phyloP scores from a whole-genome alignment of 2,113 vertebrate genomes.

The Cisticola juncidis region DNA sequence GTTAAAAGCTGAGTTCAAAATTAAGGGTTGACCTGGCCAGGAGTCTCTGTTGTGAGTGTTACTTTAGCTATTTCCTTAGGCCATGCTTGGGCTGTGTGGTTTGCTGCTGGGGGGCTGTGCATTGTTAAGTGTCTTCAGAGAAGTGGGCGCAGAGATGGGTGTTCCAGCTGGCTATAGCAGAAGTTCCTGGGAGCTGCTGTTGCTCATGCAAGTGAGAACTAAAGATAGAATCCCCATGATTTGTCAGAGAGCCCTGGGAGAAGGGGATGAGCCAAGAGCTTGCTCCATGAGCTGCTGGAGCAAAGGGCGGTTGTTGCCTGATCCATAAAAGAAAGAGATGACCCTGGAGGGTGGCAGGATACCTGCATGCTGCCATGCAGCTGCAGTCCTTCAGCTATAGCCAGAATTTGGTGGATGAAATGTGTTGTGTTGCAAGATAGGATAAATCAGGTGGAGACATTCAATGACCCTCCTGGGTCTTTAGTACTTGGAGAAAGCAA shows the following conservation, averaged over 20 bases:
- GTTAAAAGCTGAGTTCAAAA: background rate
- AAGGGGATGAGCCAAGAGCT: background rate
- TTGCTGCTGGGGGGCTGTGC: background rate
- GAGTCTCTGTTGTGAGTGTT: background rate
- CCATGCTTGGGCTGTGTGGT: background rate
- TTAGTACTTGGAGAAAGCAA: background rate
- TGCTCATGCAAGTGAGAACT: background rate
- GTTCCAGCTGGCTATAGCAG: background rate
- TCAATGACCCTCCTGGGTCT: background rate
- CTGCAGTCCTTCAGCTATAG: background rate
- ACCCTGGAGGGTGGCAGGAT: background rate
- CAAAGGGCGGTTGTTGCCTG: background rate
- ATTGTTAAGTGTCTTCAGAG: background rate
- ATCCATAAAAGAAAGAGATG: background rate
- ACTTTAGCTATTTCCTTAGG: background rate
- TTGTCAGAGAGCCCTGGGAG: background rate
- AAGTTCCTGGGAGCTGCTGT: background rate
- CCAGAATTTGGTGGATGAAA: background rate
- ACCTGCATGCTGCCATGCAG: fast-evolving
- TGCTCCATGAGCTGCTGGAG: background rate
- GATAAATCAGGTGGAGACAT: background rate
- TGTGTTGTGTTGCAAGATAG: background rate
- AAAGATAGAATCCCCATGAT: background rate
- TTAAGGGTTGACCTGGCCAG: background rate
- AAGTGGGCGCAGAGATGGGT: background rate